Evolutionary conservation across 1,140 invertebrate genomes (phyloP).

Genomic region (Calephelis virginiensis): DNA sequence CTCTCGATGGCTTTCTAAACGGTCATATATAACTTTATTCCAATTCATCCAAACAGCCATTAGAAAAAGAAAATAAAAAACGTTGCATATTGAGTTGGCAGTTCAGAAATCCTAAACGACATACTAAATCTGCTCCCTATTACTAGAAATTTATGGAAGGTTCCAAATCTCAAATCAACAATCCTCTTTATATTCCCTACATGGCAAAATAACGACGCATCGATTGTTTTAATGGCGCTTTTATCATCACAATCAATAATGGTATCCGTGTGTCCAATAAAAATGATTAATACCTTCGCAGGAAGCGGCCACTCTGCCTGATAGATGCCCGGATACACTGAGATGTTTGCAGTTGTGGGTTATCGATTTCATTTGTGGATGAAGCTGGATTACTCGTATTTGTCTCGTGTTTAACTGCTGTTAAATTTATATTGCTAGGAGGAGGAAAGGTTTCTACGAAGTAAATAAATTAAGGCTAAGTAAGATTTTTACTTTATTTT

Average conservation of each 20-base stretch:
- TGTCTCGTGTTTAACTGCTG: background rate
- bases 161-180: constrained; percentile 1
- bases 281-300: constrained; percentile 55
- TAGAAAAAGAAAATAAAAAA: too few species aligned
- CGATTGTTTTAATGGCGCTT: constrained; percentile 52
- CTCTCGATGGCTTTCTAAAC: too few species aligned
- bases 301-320: constrained; percentile 45
- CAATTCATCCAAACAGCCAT: too few species aligned
- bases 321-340: constrained; percentile 46
- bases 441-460: too few species aligned
- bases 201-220: constrained; percentile 34
- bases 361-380: constrained; percentile 3
- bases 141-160: too few species aligned
- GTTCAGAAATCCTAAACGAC: too few species aligned
- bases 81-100: too few species aligned
- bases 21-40: too few species aligned
- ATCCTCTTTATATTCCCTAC: constrained; percentile 6
- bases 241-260: constrained; percentile 61
- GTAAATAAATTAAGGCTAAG: too few species aligned
- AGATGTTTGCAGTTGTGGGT: constrained; percentile 26
- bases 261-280: constrained; percentile 53
- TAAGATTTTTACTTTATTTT: too few species aligned
- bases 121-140: too few species aligned
- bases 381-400: background rate
- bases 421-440: background rate